These are phyloP conservation scores for Euleptes europaea DNA, from an alignment of 2,113 vertebrate genomes.

Conservation along the genomic window DNA sequence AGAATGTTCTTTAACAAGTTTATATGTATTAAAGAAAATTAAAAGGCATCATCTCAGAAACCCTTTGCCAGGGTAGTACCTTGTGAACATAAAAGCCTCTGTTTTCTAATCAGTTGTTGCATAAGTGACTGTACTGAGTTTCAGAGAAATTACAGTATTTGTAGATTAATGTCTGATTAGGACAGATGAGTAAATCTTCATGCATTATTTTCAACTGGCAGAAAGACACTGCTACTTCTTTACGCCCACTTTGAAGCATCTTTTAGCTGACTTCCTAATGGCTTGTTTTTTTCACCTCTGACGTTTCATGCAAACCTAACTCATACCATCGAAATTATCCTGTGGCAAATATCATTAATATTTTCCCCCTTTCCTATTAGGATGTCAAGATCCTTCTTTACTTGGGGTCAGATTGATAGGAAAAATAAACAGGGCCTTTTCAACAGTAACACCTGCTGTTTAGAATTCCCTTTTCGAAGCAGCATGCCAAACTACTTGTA, in stretches of 20 bases:
- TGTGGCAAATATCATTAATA: not conserved
- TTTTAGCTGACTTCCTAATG: not conserved
- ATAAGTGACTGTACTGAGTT: constrained; percentile 16
- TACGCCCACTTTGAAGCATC: not conserved
- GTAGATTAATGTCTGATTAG: constrained; percentile 24
- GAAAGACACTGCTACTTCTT: constrained; percentile 2
- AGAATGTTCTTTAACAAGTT: not conserved
- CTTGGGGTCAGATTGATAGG: too few species aligned
- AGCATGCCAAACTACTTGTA: not conserved
- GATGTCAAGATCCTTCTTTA: too few species aligned
- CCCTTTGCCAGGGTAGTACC: constrained; percentile 32
- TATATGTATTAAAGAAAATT: not conserved
- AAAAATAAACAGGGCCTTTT: not conserved
- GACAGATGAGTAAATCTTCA: constrained; percentile 25
- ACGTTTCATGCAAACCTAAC: too few species aligned
- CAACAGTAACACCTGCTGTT: not conserved
- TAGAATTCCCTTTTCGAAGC: not conserved
- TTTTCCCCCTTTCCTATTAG: not conserved
- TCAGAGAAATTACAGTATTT: constrained; percentile 33
- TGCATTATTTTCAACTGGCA: constrained; percentile 15
- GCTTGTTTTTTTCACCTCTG: not conserved
- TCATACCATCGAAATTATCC: not conserved
- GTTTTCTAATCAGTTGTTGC: constrained; percentile 33
- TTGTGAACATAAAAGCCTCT: constrained; percentile 38
- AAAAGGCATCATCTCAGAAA: constrained; percentile 28